Evolutionary conservation across 2,888 invertebrate genomes (phyloP).

Genomic region (Tenthredo notha): DNA sequence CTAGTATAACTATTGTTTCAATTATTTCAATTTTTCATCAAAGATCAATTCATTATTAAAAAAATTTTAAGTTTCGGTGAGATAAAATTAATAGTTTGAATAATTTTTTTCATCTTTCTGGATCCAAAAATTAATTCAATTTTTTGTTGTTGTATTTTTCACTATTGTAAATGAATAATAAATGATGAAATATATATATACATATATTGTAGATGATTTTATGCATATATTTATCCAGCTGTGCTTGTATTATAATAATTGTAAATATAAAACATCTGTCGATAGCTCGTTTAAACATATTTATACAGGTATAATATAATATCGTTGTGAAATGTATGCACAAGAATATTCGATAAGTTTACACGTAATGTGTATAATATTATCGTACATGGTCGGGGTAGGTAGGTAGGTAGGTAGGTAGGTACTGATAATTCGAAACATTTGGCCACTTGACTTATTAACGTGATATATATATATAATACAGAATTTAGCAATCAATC

Average conservation of each 20-base stretch:
- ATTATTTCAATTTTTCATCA: not conserved
- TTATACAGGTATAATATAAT: not conserved
- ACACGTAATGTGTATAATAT: not conserved
- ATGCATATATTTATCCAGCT: not conserved
- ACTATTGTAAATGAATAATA: no score
- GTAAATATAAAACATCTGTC: not conserved
- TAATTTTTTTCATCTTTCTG: no score
- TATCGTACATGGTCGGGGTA: not conserved
- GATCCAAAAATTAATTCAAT: no score
- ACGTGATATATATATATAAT: no score
- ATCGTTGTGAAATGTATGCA: not conserved
- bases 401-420: not conserved
- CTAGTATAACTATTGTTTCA: not conserved
- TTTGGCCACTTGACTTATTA: conserved; percentile 42
- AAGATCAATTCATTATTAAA: not conserved
- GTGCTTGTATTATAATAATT: not conserved
- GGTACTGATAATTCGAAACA: conserved; percentile 31
- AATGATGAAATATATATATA: no score
- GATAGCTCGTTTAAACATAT: not conserved
- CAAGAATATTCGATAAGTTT: not conserved
- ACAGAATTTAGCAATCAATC: conserved; percentile 11
- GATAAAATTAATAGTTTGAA: no score
- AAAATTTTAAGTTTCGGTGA: no score
- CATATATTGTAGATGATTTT: no score
- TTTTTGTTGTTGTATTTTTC: no score